Percentiles rank a stretch among this genome's conserved stretches.
phyloP scores from a whole-genome alignment of 2,888 invertebrate species.

The Selenia dentaria region DNA sequence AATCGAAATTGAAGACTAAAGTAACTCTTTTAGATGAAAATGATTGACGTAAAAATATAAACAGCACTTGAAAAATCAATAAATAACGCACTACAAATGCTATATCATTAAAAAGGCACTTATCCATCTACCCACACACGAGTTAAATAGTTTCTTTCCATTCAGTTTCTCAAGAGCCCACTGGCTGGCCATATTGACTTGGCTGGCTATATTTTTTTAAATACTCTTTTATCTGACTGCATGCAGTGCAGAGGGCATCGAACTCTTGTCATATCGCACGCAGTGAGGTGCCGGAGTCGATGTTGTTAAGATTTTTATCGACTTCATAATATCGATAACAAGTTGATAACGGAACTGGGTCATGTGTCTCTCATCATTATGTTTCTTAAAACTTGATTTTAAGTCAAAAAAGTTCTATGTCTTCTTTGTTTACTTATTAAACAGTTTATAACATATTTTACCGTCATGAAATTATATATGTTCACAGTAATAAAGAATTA shows the following conservation, averaged over 20 bases:
- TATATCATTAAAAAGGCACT: conserved; percentile 20
- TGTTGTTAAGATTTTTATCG: conserved; percentile 34
- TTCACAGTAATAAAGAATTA: too few species aligned
- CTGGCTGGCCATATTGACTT: background rate
- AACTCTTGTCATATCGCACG: conserved; percentile 74
- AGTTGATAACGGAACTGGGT: conserved; percentile 3
- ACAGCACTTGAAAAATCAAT: background rate
- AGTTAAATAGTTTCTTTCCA: conserved; percentile 17
- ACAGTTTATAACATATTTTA: too few species aligned
- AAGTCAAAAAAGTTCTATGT: too few species aligned
- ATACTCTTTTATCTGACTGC: conserved; percentile 53
- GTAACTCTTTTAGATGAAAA: too few species aligned
- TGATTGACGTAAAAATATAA: too few species aligned
- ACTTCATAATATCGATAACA: conserved; percentile 4
- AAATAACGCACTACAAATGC: conserved; percentile 6
- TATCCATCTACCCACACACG: conserved; percentile 11
- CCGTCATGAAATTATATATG: too few species aligned
- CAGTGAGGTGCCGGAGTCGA: conserved; percentile 47
- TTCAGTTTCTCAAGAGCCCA: conserved; percentile 25
- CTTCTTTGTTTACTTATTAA: too few species aligned
- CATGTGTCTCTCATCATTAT: background rate
- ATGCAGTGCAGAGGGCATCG: conserved; percentile 58
- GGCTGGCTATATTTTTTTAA: conserved; percentile 21
- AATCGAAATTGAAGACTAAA: too few species aligned
- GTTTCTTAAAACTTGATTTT: too few species aligned